Conservation (phyloP, 2,888 invertebrate species). For the Rhogogaster chlorosoma region DNA sequence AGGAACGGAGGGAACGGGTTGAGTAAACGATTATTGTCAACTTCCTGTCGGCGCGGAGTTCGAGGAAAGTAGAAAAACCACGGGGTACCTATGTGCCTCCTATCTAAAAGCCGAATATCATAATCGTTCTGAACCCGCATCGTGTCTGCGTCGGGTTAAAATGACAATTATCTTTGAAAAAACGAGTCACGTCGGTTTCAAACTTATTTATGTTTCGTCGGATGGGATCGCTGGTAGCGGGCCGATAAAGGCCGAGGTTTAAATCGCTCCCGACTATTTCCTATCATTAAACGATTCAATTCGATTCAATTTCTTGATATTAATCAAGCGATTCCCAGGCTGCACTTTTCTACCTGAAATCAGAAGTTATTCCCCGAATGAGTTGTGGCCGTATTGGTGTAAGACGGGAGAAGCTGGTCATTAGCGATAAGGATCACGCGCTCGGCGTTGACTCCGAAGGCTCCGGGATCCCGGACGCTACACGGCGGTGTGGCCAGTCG, state of each 20-base stretch:
- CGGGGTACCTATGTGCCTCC: neutral
- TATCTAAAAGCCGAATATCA: neutral
- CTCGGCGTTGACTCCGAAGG: slow-evolving; percentile 63
- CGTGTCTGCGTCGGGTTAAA: no score
- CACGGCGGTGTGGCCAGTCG: neutral
- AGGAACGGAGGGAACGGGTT: slow-evolving; percentile 19
- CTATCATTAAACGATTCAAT: no score
- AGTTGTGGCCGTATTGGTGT: neutral
- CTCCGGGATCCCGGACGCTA: slow-evolving; percentile 60
- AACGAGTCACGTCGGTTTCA: no score
- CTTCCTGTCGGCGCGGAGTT: slow-evolving; percentile 46
- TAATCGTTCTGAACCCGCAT: no score
- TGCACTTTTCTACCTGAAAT: neutral
- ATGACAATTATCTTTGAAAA: no score
- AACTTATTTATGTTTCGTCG: no score
- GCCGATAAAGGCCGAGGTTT: no score
- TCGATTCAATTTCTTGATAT: no score
- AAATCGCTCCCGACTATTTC: no score
- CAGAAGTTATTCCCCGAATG: neutral
- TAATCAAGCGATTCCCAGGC: neutral
- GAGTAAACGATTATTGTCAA: slow-evolving; percentile 49
- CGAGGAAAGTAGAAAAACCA: neutral
- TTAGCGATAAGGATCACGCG: slow-evolving; percentile 69
- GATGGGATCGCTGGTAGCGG: no score
- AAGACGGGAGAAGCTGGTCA: slow-evolving; percentile 39